Evolutionary conservation across 2,113 vertebrate genomes (phyloP).

Genomic region (Aramus guarauna): DNA sequence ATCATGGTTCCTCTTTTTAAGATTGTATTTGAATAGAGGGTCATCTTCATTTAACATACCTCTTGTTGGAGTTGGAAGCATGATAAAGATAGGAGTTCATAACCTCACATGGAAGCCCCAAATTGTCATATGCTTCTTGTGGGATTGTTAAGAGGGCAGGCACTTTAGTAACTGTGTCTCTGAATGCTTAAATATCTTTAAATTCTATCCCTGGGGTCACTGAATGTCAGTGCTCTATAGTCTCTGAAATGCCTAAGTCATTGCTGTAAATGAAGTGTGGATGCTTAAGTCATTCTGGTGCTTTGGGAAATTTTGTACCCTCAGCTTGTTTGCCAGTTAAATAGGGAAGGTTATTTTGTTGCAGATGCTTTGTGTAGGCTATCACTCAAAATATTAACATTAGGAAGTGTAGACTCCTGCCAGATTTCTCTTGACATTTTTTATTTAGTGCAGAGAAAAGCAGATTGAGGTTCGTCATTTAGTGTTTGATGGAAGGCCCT

Average conservation of each 20-base stretch:
- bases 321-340: neutral
- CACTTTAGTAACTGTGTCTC: neutral
- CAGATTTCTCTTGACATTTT: neutral
- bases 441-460: neutral
- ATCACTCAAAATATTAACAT: neutral
- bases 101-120: neutral
- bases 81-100: neutral
- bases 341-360: neutral
- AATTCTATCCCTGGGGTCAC: neutral
- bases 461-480: neutral
- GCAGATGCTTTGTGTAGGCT: conserved; percentile 5
- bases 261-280: neutral
- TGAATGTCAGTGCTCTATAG: neutral
- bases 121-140: neutral
- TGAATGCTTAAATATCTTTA: neutral
- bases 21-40: neutral
- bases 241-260: neutral
- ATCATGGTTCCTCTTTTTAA: neutral
- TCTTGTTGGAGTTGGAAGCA: neutral
- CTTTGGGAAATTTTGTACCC: neutral
- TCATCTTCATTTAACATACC: neutral
- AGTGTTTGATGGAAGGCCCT: neutral
- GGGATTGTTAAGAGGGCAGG: neutral
- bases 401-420: neutral
- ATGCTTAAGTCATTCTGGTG: neutral